Percentiles rank a stretch among this genome's conserved stretches.
phyloP scores from a whole-genome alignment of 1,140 invertebrate species.

The Panagrolaimus sp. region DNA sequence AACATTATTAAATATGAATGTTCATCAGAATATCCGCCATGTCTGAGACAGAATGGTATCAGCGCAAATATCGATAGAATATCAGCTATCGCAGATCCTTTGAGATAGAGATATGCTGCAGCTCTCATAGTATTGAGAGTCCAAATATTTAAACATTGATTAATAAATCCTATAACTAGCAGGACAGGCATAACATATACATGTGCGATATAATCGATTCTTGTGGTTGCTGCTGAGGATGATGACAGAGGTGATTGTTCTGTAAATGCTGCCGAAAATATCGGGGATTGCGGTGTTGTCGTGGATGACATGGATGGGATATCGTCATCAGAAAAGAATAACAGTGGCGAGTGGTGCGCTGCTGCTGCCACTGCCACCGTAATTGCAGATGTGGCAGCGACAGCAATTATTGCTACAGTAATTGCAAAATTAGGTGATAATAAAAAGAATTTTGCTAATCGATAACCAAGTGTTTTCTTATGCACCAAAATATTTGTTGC shows the following conservation, averaged over 20 bases:
- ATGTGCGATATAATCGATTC: slow-evolving; percentile 27
- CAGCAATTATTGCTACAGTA: background rate
- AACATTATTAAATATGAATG: slow-evolving; percentile 40
- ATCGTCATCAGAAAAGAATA: background rate
- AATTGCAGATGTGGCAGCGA: background rate
- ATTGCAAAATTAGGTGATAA: background rate
- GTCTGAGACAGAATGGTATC: slow-evolving; percentile 46
- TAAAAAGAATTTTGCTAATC: no score
- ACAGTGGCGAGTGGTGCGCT: background rate
- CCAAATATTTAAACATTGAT: slow-evolving; percentile 48
- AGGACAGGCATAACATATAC: slow-evolving; percentile 49
- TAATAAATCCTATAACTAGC: slow-evolving; percentile 45
- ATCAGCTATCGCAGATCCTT: slow-evolving; percentile 50
- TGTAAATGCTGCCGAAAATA: background rate
- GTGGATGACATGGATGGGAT: background rate
- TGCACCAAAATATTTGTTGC: no score
- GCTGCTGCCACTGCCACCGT: background rate
- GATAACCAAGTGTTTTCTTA: no score
- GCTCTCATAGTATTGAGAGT: slow-evolving; percentile 36
- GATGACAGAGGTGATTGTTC: no score
- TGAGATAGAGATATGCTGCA: slow-evolving; percentile 47
- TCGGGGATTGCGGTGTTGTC: background rate
- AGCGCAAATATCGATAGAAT: slow-evolving; percentile 47
- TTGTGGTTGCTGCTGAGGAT: no score
- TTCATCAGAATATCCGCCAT: slow-evolving; percentile 28